phyloP scores from a whole-genome alignment of 2,888 invertebrate genomes.

The Cryptus armator region DNA sequence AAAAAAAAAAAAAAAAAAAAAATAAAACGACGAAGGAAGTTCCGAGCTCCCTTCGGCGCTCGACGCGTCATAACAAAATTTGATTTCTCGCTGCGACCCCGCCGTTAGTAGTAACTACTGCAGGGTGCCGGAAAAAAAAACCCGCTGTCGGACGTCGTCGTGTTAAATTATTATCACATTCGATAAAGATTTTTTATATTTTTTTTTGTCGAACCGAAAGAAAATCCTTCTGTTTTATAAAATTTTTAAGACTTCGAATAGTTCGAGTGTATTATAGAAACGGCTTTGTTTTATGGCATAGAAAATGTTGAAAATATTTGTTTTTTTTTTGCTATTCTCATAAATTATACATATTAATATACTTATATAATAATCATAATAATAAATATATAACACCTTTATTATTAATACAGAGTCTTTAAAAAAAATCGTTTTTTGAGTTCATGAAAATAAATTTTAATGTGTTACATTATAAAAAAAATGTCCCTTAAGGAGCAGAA shows the following conservation, averaged over 20 bases:
- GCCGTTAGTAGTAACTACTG: background rate
- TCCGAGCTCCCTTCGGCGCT: conserved; percentile 30
- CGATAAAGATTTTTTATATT: background rate
- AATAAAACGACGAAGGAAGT: conserved; percentile 41
- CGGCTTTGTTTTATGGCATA: no score
- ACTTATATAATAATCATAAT: no score
- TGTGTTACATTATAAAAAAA: no score
- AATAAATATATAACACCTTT: no score
- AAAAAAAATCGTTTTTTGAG: no score
- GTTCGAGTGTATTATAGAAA: background rate
- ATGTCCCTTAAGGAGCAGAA: no score
- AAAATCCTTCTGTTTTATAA: background rate
- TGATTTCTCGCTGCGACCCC: conserved; percentile 50
- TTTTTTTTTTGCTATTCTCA: background rate
- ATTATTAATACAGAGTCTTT: no score
- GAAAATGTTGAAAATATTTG: background rate
- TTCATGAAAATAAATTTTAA: no score
- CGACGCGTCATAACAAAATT: conserved; percentile 67
- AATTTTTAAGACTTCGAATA: background rate
- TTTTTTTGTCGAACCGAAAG: background rate
- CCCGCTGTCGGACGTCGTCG: conserved; percentile 4
- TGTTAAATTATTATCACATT: background rate
- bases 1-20: conserved; percentile 52
- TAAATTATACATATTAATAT: no score
- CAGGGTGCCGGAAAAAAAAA: conserved; percentile 5